Percentiles rank a stretch among this genome's conserved stretches.
Evolutionary conservation across 1,140 invertebrate species (phyloP).

Genomic region (Wasmannia auropunctata): DNA sequence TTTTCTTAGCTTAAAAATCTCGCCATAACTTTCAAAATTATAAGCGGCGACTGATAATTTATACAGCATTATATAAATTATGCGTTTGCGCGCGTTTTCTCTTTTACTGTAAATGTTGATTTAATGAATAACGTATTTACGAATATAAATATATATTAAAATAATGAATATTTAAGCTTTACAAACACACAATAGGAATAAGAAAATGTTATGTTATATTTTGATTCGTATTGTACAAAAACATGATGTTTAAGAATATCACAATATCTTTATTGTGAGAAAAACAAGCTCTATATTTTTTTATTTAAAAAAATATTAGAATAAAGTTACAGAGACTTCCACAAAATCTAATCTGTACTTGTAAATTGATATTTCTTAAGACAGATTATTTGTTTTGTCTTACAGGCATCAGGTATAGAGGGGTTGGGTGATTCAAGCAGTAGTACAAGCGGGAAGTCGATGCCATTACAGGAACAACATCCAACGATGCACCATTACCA

Average conservation of each 20-base stretch:
- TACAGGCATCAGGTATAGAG: slow-evolving; percentile 73
- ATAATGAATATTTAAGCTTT: neutral
- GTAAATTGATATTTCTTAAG: neutral
- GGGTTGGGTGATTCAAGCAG: slow-evolving; percentile 72
- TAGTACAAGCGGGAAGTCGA: slow-evolving; percentile 76
- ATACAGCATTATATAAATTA: neutral
- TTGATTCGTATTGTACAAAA: neutral
- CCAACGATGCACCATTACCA: slow-evolving; percentile 81
- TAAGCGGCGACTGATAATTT: neutral
- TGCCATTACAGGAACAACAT: slow-evolving; percentile 78
- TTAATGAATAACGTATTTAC: neutral
- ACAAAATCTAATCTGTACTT: neutral
- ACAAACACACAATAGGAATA: neutral
- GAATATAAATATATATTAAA: neutral
- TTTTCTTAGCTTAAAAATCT: neutral
- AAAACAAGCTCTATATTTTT: neutral
- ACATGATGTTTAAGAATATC: too few relatives aligned
- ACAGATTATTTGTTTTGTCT: neutral
- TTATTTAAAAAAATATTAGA: neutral
- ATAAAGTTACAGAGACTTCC: neutral
- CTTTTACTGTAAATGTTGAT: neutral
- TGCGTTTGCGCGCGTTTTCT: neutral
- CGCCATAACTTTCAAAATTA: neutral
- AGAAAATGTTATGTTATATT: neutral
- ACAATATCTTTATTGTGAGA: neutral